A percentile compares a stretch with the other conserved stretches of the same genome.
phyloP scores from a whole-genome alignment of 2,797 vertebrate genomes.

The Sebastes diaconus region DNA sequence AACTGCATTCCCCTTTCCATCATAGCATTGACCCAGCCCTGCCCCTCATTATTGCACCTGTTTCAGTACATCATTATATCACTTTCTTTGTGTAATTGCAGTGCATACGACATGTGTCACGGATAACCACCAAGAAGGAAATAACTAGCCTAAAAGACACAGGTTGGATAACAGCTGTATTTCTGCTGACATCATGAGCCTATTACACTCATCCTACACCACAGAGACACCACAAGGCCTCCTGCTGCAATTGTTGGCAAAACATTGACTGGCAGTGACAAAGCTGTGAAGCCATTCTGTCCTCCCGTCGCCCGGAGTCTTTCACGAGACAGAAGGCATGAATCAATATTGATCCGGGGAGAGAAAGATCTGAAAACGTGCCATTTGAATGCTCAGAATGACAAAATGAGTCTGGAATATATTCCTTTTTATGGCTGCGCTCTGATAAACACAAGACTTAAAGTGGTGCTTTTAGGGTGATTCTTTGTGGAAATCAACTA shows the following conservation, averaged over 20 bases:
- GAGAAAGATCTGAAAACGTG: neutral
- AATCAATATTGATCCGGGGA: slow-evolving; percentile 56
- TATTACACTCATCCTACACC: slow-evolving; percentile 11
- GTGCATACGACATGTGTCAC: neutral
- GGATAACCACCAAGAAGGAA: neutral
- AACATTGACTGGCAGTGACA: slow-evolving; percentile 48
- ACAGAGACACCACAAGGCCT: slow-evolving; percentile 48
- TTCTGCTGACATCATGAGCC: slow-evolving; percentile 13
- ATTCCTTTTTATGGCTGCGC: too few species aligned
- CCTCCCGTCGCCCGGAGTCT: slow-evolving; percentile 14
- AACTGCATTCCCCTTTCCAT: too few species aligned
- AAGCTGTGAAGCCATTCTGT: slow-evolving; percentile 53
- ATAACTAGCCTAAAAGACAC: neutral
- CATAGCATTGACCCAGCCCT: too few species aligned
- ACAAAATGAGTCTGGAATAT: neutral
- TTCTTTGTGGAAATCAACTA: too few species aligned
- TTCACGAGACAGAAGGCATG: slow-evolving; percentile 54
- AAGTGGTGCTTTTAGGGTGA: too few species aligned
- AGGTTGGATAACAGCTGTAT: slow-evolving; percentile 9
- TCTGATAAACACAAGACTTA: too few species aligned
- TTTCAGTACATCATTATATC: neutral
- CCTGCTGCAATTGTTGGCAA: slow-evolving; percentile 59
- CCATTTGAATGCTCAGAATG: neutral
- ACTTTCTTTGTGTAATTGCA: neutral
- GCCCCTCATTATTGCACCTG: neutral